These are phyloP conservation scores for Crax fasciolata DNA, from an alignment of 2,797 vertebrate genomes.

Conservation along the genomic window DNA sequence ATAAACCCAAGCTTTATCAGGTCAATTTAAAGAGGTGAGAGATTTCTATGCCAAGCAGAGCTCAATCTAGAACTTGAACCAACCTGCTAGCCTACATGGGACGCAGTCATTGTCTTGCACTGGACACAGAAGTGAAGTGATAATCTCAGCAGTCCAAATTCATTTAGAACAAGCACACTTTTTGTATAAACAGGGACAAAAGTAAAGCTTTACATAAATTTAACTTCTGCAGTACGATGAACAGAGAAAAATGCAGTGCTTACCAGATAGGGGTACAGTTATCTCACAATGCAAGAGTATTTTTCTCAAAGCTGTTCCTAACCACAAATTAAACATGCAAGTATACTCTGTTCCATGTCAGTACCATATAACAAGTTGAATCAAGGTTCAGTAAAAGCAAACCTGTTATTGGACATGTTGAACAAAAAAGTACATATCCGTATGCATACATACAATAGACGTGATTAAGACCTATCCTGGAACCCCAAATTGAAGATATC, in stretches of 20 bases:
- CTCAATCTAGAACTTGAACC: not conserved
- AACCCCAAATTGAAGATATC: not conserved
- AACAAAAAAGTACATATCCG: not conserved
- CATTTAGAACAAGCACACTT: not conserved
- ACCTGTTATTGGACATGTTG: not conserved
- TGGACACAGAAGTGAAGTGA: not conserved
- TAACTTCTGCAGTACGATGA: not conserved
- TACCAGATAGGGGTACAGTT: not conserved
- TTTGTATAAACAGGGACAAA: not conserved
- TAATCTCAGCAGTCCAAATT: not conserved
- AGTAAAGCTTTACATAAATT: not conserved
- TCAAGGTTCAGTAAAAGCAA: not conserved
- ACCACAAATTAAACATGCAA: not conserved
- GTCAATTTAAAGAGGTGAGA: not conserved
- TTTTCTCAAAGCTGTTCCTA: not conserved
- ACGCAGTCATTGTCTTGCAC: not conserved
- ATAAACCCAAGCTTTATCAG: not conserved
- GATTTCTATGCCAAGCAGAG: not conserved
- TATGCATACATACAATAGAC: not conserved
- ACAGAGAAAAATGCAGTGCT: not conserved
- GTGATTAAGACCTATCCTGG: not conserved
- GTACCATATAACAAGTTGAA: not conserved
- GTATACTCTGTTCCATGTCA: not conserved
- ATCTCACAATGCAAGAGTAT: accelerated
- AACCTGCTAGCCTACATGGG: not conserved